A percentile compares a stretch with the other conserved stretches of the same genome.
phyloP scores from a whole-genome alignment of 2,888 invertebrate species.

The Odontocerum albicorne region DNA sequence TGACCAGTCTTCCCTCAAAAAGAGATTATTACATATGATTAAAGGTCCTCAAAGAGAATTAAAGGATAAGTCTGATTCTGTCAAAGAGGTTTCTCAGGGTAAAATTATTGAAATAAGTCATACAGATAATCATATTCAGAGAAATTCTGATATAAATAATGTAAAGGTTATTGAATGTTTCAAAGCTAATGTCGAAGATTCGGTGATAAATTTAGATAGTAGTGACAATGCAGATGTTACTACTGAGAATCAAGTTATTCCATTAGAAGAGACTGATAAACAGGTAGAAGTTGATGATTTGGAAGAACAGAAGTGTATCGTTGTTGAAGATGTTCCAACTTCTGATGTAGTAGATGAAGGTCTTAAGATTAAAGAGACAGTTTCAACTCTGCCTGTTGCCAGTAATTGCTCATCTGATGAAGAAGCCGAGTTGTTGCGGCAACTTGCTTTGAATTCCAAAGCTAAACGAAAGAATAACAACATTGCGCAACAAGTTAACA shows the following conservation, averaged over 20 bases:
- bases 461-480: conserved; percentile 29
- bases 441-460: conserved; percentile 54
- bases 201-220: too few relatives aligned
- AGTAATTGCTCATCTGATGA: conserved; percentile 48
- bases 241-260: too few relatives aligned
- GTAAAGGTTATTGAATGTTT: not conserved
- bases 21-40: conserved; percentile 27
- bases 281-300: not conserved
- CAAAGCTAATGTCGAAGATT: too few relatives aligned
- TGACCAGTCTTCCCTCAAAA: conserved; percentile 22
- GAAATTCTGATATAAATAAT: too few relatives aligned
- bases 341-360: not conserved
- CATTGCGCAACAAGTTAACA: not conserved
- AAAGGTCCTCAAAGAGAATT: conserved; percentile 9
- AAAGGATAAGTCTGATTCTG: not conserved
- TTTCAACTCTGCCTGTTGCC: not conserved
- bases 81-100: not conserved
- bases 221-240: not conserved
- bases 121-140: too few relatives aligned
- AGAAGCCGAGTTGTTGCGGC: conserved; percentile 51
- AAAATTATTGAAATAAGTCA: too few relatives aligned
- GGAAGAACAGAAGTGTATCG: not conserved
- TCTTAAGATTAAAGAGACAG: not conserved
- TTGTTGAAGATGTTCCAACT: not conserved
- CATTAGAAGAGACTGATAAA: not conserved